A percentile compares a stretch with the other conserved stretches of the same genome.
These are phyloP conservation scores for Proteles cristata DNA, from an alignment of 2,113 vertebrate species.

Conservation along the genomic window DNA sequence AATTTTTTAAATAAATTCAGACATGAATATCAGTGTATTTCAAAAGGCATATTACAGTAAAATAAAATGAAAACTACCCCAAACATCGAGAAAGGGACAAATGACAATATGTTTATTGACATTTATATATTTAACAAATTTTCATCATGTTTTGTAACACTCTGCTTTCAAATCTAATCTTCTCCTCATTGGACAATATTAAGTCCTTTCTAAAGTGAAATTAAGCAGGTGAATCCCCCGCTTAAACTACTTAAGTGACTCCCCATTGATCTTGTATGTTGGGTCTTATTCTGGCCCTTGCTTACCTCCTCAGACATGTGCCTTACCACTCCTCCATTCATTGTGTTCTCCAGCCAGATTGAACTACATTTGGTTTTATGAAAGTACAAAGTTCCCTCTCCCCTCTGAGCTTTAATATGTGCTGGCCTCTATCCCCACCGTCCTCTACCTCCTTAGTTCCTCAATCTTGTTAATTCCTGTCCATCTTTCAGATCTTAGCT, in stretches of 20 bases:
- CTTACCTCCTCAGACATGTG: not conserved
- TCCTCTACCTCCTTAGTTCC: not conserved
- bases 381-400: not conserved
- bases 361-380: not conserved
- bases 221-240: not conserved
- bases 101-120: not conserved
- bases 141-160: not conserved
- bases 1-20: not conserved
- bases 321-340: not conserved
- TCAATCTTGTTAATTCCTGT: not conserved
- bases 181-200: not conserved
- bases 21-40: not conserved
- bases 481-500: not conserved
- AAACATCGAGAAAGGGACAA: not conserved
- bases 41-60: not conserved
- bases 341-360: not conserved
- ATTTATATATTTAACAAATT: constrained; percentile 26
- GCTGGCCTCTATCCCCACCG: not conserved
- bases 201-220: constrained; percentile 13
- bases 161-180: not conserved
- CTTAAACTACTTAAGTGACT: not conserved
- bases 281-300: not conserved
- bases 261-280: not conserved
- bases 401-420: not conserved
- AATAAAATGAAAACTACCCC: not conserved